Evolutionary conservation across 1,140 invertebrate genomes (phyloP).

Genomic region (Limonius californicus): DNA sequence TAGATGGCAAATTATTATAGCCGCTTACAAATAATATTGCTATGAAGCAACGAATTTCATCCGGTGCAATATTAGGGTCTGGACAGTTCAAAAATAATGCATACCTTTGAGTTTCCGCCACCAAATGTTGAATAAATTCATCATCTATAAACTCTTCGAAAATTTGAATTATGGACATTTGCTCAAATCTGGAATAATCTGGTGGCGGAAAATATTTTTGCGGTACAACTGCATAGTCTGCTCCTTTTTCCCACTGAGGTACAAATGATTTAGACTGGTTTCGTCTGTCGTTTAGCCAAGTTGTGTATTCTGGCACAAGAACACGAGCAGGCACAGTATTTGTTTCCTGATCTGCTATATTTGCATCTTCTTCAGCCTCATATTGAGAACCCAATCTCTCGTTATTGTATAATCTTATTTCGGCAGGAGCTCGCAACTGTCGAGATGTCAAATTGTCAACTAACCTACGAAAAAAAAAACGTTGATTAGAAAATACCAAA

Average conservation of each 20-base stretch:
- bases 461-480: too few species aligned
- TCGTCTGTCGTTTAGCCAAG: background rate
- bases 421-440: too few species aligned
- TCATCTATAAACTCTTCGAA: constrained; percentile 1
- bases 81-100: constrained; percentile 40
- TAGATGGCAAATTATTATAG: constrained; percentile 38
- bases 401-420: too few species aligned
- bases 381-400: too few species aligned
- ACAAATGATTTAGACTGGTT: too few species aligned
- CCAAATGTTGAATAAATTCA: background rate
- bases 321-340: too few species aligned
- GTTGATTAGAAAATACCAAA: too few species aligned
- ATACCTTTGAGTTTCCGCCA: constrained; percentile 20
- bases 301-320: too few species aligned
- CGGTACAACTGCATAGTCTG: background rate
- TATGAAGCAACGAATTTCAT: constrained; percentile 37
- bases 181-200: background rate
- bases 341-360: too few species aligned
- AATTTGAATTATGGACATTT: background rate
- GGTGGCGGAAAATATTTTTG: background rate
- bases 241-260: background rate
- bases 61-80: constrained; percentile 32
- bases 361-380: too few species aligned
- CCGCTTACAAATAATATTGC: constrained; percentile 40
- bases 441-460: too few species aligned